Percentiles rank a stretch among this genome's conserved stretches.
These are phyloP conservation scores for Archivesica marissinica DNA, from an alignment of 1,140 invertebrate genomes.

Conservation along the genomic window DNA sequence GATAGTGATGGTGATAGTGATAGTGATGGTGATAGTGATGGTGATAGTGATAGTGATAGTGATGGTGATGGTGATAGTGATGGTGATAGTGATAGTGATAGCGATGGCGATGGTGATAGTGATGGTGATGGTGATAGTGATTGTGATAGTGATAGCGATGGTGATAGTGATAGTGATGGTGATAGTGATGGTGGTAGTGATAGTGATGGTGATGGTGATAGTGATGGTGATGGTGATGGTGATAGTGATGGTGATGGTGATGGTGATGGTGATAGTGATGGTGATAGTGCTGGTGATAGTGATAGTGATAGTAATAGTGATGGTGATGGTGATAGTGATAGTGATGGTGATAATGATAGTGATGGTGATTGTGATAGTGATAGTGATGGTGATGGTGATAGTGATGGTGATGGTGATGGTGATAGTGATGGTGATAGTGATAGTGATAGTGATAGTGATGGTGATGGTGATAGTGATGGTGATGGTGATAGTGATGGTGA, in stretches of 20 bases:
- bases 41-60: constrained; percentile 1
- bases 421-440: background rate
- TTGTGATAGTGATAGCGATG: background rate
- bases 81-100: constrained; percentile 1
- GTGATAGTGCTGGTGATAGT: constrained; percentile 1
- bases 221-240: constrained; percentile 1
- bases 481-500: too few relatives aligned
- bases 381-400: constrained; percentile 2
- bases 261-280: background rate
- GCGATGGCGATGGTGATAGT: background rate
- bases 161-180: constrained; percentile 1
- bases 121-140: background rate
- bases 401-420: background rate
- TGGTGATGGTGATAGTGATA: constrained; percentile 2
- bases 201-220: background rate
- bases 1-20: background rate
- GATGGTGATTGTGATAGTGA: background rate
- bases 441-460: too few relatives aligned
- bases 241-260: background rate
- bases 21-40: background rate
- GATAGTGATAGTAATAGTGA: background rate
- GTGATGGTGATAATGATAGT: constrained; percentile 3
- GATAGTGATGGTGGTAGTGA: constrained; percentile 1
- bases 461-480: too few relatives aligned
- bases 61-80: constrained; percentile 1